Base-by-base conservation (phyloP, 1,140 invertebrate species). In the Heliconius hermathena region DNA sequence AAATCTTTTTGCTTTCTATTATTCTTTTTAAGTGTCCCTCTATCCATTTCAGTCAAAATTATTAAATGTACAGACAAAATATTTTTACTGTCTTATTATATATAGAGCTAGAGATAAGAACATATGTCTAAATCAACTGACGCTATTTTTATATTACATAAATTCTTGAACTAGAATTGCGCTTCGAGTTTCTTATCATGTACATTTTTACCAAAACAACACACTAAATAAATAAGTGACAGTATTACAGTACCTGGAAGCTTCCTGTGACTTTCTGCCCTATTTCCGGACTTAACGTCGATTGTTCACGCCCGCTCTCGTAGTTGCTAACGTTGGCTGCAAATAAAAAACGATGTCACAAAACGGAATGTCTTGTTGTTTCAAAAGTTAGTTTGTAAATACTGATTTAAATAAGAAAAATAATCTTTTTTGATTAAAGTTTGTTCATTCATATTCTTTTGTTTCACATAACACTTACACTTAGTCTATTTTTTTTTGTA, bases 291-390 rank as follows among this genome's bases (percentile, higher is more conserved):
- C 90, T 93, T 76, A 84, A 83, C 57, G 82, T 82, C 73, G 85
- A 73, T 84, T 89, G 88, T 82, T 92, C 91, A 52, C 87, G 82
- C 71, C 90, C 91, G 60, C 88, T 85, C 74, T 94, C 92, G 84
- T 89, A 91, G 86, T 92, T 91, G 74, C 87, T 84, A 73, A 89
- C 88, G 85, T 91, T 91, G 36, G 89, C 91, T 94, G 89, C 52
- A 83, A 89, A 93, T 80, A 87, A 91, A 88, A 88, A 36, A 82
- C 71, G 77, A 80, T 75, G 80, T 76, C 79, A 84, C 76, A 75
- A 77, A 77, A 79, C 38, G 71, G 38, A 49, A 71, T 33, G 29
- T 74, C 76, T 78, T 81, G 70, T 83, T 80, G 73, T 76, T 41
- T 73, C 6, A 22, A 3, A 36, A 77, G 41, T 8, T 46, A 20